Conservation (phyloP, 2,797 vertebrate species). For the Hemitrygon akajei region DNA sequence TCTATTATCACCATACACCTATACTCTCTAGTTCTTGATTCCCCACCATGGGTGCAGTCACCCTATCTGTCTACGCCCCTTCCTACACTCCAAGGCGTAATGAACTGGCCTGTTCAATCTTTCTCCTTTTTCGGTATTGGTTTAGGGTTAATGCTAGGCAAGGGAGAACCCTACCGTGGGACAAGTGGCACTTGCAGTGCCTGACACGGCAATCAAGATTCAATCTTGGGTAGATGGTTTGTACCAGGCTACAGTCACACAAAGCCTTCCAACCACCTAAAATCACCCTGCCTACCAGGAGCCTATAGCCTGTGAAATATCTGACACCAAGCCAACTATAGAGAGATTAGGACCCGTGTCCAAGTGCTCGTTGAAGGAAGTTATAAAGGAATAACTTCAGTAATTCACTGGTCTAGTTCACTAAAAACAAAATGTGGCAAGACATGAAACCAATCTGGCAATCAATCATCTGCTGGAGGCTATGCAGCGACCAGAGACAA, state of each 20-base stretch:
- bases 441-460: background rate
- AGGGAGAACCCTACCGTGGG: background rate
- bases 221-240: background rate
- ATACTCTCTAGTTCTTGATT: too few species aligned
- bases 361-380: background rate
- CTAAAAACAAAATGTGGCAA: background rate
- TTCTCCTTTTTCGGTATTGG: too few species aligned
- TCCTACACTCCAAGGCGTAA: too few species aligned
- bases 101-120: too few species aligned
- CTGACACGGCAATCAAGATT: background rate
- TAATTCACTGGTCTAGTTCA: background rate
- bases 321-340: background rate
- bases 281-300: background rate
- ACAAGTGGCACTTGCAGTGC: too few species aligned
- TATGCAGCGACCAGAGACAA: background rate
- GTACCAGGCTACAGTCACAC: too few species aligned
- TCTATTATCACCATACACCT: too few species aligned
- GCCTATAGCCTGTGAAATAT: too few species aligned
- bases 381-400: background rate
- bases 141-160: too few species aligned
- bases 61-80: too few species aligned
- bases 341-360: background rate
- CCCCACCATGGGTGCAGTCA: too few species aligned
- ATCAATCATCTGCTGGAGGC: background rate
- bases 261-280: background rate